Conservation (phyloP, 2,888 invertebrate species). For the Penaeus monodon region DNA sequence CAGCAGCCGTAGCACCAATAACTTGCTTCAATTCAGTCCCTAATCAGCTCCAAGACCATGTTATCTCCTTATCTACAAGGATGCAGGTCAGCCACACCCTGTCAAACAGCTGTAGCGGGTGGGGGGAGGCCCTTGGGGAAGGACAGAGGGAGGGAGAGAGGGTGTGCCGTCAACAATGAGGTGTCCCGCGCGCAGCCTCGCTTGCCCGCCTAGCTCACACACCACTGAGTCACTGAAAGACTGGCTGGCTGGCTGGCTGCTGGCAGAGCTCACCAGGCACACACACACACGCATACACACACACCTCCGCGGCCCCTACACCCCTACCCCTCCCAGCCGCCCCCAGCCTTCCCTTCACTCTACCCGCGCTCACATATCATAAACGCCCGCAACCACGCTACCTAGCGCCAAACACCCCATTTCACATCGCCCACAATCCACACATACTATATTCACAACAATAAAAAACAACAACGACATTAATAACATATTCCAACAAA, state of each 20-base stretch:
- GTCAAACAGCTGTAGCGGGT: too few species aligned
- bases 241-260: background rate
- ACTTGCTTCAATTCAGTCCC: too few species aligned
- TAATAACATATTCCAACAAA: too few species aligned
- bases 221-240: constrained; percentile 17
- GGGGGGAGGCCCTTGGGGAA: too few species aligned
- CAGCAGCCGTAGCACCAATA: too few species aligned
- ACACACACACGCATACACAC: background rate
- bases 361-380: constrained; percentile 2
- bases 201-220: constrained; percentile 9
- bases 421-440: background rate
- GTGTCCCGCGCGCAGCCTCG: background rate
- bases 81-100: too few species aligned
- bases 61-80: too few species aligned
- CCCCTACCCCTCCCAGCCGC: background rate
- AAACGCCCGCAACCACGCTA: background rate
- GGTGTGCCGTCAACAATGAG: too few species aligned
- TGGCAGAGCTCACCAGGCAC: background rate
- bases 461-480: too few species aligned
- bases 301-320: background rate
- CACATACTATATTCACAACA: background rate
- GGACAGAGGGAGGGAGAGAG: too few species aligned
- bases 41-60: too few species aligned
- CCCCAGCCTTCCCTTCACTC: background rate
- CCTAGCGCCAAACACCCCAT: background rate